A percentile compares a stretch with the other conserved stretches of the same genome.
Conservation (phyloP, 1,140 invertebrate species). For the Drosophila virilis region DNA sequence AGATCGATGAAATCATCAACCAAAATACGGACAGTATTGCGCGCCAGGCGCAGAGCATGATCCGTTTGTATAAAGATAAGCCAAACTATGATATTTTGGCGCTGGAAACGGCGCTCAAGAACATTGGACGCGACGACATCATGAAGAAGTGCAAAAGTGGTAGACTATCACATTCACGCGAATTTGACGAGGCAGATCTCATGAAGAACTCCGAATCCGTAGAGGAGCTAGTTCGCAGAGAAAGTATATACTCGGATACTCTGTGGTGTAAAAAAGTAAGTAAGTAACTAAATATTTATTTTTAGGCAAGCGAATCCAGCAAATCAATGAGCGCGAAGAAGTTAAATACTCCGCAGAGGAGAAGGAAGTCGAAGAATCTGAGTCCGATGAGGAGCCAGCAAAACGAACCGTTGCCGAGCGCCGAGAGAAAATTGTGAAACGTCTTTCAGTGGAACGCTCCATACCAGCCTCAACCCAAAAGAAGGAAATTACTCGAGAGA, state of each 20-base stretch:
- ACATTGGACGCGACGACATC: conserved; percentile 96
- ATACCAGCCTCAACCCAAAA: conserved; percentile 88
- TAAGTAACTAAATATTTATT: conserved; percentile 8
- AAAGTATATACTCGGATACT: conserved; percentile 70
- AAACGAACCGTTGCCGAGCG: conserved; percentile 89
- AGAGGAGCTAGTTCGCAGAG: conserved; percentile 85
- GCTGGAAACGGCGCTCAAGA: conserved; percentile 94
- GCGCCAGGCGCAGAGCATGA: conserved; percentile 96
- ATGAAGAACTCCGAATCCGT: conserved; percentile 89
- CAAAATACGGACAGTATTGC: conserved; percentile 93
- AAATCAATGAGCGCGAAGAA: conserved; percentile 87
- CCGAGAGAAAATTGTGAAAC: conserved; percentile 89
- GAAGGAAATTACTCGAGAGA: conserved; percentile 88
- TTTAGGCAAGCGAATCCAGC: conserved; percentile 81
- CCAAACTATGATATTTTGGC: conserved; percentile 87
- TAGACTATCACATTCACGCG: conserved; percentile 73
- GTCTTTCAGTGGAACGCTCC: conserved; percentile 87
- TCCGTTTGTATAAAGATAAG: conserved; percentile 89
- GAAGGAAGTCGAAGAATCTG: conserved; percentile 87
- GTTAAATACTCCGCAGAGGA: conserved; percentile 90
- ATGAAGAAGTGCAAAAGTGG: conserved; percentile 93
- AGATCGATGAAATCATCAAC: conserved; percentile 94
- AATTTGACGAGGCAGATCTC: conserved; percentile 89
- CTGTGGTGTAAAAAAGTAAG: neutral
- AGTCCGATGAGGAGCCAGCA: conserved; percentile 87